Base-by-base conservation (phyloP, 2,797 vertebrate species). In the Rachycentron canadum region DNA sequence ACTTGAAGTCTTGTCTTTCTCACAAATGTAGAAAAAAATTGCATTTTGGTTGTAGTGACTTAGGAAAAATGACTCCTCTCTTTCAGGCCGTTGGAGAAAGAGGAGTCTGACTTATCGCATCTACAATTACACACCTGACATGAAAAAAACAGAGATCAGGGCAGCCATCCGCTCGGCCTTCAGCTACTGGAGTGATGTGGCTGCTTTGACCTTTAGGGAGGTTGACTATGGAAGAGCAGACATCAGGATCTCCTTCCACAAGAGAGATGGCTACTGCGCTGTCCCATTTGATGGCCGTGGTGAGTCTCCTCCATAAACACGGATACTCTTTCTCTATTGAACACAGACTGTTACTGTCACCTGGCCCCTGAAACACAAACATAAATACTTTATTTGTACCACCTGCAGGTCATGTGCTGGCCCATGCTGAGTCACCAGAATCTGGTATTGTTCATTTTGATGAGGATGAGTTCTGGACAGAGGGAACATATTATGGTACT, bases 391-490 rank as follows among this genome's bases (percentile, higher is more conserved):
- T 61, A 5, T 78, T 47, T 53, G 26, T 19, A 0, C 60, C 52
- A 9, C 30, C 47, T 61, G 50, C 82, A 98, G 97, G 97, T 64
- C 91, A 83, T 8, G 96, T 97, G 1, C 91, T 98, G 56, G 97
- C 96, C 49, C 97, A 97, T 34, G 97, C 96, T 1, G 96, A 97
- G 83, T 84, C 95, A 41, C 97, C 97, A 70, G 95, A 97, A 65
- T 93, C 95, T 21, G 97, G 97, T 34, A 91, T 96, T 0, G 94
- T 97, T 63, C 97, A 98, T 79, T 97, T 98, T 52, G 97, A 98
- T 58, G 95, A 96, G 64, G 97, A 96, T 14, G 97, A 98, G 87
- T 88, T 87, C 67, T 98, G 97, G 97, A 97, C 96, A 0, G 96
- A 98, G 83, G 92, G 95, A 2, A 82, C 90, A 7, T 92, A 91